phyloP scores from a whole-genome alignment of 2,113 vertebrate genomes.

The Dicaeum eximium region DNA sequence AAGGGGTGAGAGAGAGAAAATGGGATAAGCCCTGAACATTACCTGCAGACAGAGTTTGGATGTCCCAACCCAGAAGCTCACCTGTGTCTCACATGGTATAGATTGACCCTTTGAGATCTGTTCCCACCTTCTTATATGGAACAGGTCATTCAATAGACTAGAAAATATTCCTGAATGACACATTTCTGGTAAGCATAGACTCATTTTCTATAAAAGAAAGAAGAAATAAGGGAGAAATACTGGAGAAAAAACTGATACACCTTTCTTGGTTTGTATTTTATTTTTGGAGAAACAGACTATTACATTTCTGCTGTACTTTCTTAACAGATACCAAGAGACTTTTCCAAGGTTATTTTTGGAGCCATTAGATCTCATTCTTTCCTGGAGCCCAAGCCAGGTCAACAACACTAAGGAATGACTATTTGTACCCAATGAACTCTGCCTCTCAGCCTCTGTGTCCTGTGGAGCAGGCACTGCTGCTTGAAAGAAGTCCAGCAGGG shows the following conservation, averaged over 20 bases:
- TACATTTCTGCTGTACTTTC: slow-evolving; percentile 30
- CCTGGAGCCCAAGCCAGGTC: slow-evolving; percentile 31
- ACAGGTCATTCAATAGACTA: neutral
- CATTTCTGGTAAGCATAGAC: neutral
- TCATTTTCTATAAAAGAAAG: neutral
- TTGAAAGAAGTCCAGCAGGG: neutral
- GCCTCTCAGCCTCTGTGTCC: neutral
- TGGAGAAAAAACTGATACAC: neutral
- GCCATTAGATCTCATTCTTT: slow-evolving; percentile 48
- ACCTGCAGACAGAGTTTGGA: neutral
- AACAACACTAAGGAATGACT: slow-evolving; percentile 7
- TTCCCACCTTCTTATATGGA: neutral
- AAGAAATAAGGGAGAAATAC: slow-evolving; percentile 11
- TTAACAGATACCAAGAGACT: slow-evolving; percentile 40
- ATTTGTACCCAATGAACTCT: neutral
- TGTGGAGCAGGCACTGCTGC: neutral
- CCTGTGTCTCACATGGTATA: neutral
- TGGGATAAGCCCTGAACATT: rapidly evolving
- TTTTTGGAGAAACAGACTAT: neutral
- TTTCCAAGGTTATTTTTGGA: slow-evolving; percentile 58
- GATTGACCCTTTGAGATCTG: neutral
- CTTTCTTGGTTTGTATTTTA: neutral
- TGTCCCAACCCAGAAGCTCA: neutral
- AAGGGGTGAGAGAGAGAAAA: neutral
- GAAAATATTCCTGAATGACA: neutral